Percentiles rank a stretch among this genome's conserved stretches.
Conservation (phyloP, 2,888 invertebrate species). For the Tipula vernalis region DNA sequence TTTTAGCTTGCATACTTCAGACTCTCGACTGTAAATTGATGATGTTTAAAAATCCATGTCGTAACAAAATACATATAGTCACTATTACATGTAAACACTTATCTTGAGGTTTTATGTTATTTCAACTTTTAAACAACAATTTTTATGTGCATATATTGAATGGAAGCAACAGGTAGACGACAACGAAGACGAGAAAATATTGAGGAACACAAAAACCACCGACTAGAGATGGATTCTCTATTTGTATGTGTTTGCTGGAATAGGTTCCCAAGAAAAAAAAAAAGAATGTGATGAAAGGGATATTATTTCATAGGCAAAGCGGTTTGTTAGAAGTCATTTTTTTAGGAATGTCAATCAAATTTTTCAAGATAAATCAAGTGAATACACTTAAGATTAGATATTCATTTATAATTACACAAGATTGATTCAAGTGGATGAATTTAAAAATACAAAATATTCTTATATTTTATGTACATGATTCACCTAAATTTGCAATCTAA, state of each 20-base stretch:
- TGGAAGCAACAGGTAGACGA: background rate
- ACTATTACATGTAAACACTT: background rate
- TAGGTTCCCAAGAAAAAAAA: background rate
- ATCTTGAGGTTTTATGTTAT: background rate
- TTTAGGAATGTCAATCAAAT: background rate
- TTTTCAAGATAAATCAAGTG: background rate
- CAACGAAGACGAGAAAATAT: background rate
- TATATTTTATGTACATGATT: background rate
- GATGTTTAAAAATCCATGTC: background rate
- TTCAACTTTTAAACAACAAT: background rate
- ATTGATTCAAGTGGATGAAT: background rate
- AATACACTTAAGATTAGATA: background rate
- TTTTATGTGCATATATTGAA: background rate
- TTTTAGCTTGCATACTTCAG: background rate
- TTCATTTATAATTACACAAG: background rate
- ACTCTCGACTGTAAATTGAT: background rate
- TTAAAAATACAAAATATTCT: too few relatives aligned
- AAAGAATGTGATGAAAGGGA: background rate
- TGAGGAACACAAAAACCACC: background rate
- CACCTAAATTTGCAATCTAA: background rate
- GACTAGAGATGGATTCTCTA: background rate
- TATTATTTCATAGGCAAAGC: background rate
- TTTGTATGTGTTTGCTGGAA: background rate
- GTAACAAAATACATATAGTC: background rate
- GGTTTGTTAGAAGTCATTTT: background rate